A percentile compares a stretch with the other conserved stretches of the same genome.
These are phyloP conservation scores for Synanthedon andrenaeformis DNA, from an alignment of 2,888 invertebrate genomes.

Conservation along the genomic window DNA sequence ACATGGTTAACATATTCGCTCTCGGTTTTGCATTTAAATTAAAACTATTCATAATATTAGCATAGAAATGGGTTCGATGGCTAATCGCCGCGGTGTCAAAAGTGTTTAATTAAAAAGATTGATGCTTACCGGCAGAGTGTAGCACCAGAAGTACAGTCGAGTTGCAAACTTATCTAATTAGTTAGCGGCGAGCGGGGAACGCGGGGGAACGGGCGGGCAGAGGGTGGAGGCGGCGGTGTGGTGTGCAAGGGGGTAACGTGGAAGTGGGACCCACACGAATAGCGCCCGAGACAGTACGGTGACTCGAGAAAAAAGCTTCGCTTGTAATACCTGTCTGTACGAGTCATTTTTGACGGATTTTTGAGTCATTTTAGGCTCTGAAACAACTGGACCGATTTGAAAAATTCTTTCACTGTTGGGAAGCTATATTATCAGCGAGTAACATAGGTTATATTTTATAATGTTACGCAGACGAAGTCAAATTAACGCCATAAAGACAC, in stretches of 20 bases:
- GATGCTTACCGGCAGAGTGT: conserved; percentile 63
- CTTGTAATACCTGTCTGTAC: no score
- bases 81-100: conserved; percentile 67
- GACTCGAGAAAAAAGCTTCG: background rate
- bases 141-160: conserved; percentile 66
- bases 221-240: conserved; percentile 14
- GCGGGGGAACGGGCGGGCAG: conserved; percentile 2
- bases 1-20: background rate
- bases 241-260: conserved; percentile 3
- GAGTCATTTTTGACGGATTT: no score
- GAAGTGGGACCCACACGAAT: background rate
- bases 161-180: conserved; percentile 71
- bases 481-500: no score
- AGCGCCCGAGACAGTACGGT: background rate
- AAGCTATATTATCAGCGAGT: no score
- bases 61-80: conserved; percentile 59
- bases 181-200: conserved; percentile 24
- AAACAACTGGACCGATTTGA: no score
- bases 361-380: no score
- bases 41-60: conserved; percentile 47
- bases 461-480: no score
- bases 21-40: conserved; percentile 8
- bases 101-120: conserved; percentile 71
- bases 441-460: no score
- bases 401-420: no score